Evolutionary conservation across 2,113 vertebrate species (phyloP).

Genomic region (Erinaceus europaeus): DNA sequence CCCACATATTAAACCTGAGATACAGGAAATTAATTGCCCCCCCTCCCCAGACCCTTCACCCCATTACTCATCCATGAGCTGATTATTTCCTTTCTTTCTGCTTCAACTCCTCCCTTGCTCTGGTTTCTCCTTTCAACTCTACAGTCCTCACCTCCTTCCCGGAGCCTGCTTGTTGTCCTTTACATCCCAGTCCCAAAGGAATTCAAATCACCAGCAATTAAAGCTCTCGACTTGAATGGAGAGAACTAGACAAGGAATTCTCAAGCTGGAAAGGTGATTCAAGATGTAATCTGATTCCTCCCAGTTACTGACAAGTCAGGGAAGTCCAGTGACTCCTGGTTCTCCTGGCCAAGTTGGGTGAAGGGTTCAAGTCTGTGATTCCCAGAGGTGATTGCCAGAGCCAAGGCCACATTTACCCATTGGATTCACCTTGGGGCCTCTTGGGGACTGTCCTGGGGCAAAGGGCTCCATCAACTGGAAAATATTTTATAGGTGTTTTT

Average conservation of each 20-base stretch:
- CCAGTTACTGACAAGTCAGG: background rate
- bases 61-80: constrained; percentile 57
- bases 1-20: constrained; percentile 36
- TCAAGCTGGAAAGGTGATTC: background rate
- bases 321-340: background rate
- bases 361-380: too few relatives aligned
- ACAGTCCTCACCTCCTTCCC: background rate
- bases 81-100: constrained; percentile 56
- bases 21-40: constrained; percentile 48
- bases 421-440: background rate
- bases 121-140: background rate
- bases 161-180: background rate
- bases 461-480: background rate
- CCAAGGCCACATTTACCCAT: background rate
- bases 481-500: background rate
- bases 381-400: too few relatives aligned
- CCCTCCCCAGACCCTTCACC: constrained; percentile 5
- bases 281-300: background rate
- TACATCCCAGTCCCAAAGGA: background rate
- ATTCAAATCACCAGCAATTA: background rate
- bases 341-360: too few relatives aligned
- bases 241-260: background rate
- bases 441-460: background rate
- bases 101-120: background rate
- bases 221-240: background rate